A percentile compares a stretch with the other conserved stretches of the same genome.
phyloP scores from a whole-genome alignment of 37 sponge, comb jelly and placozoan species.

The Geodia barretti region DNA sequence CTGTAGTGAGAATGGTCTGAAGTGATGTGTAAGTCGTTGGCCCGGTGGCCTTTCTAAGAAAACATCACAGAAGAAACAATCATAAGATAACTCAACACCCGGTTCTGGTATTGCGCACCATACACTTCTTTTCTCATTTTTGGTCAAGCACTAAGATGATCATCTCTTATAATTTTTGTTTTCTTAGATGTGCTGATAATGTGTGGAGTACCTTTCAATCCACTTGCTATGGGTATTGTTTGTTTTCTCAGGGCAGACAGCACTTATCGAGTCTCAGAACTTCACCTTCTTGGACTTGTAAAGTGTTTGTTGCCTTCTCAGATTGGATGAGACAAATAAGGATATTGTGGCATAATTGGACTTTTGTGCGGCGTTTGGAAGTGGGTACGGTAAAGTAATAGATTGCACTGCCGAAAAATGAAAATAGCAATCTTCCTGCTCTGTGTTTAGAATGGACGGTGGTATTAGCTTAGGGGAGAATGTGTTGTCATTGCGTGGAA shows the following conservation, averaged over 20 bases:
- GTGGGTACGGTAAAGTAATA: conserved; percentile 27
- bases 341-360: too few species aligned
- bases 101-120: not conserved
- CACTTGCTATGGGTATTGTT: not conserved
- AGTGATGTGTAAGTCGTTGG: not conserved
- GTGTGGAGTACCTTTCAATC: not conserved
- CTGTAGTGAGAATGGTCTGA: not conserved
- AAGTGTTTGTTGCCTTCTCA: not conserved
- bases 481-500: conserved; percentile 16
- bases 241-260: not conserved
- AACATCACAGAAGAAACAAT: too few species aligned
- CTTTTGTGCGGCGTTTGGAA: not conserved
- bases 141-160: not conserved
- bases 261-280: not conserved
- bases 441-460: conserved; percentile 8
- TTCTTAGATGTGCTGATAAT: not conserved
- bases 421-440: conserved; percentile 21
- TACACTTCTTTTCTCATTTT: too few species aligned
- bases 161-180: not conserved
- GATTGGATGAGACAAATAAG: too few species aligned
- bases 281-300: not conserved
- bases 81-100: not conserved
- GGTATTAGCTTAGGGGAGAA: conserved; percentile 5
- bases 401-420: conserved; percentile 16
- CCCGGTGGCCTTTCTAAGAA: not conserved